phyloP scores from a whole-genome alignment of 1,140 invertebrate species.

The Microvelia longipes region DNA sequence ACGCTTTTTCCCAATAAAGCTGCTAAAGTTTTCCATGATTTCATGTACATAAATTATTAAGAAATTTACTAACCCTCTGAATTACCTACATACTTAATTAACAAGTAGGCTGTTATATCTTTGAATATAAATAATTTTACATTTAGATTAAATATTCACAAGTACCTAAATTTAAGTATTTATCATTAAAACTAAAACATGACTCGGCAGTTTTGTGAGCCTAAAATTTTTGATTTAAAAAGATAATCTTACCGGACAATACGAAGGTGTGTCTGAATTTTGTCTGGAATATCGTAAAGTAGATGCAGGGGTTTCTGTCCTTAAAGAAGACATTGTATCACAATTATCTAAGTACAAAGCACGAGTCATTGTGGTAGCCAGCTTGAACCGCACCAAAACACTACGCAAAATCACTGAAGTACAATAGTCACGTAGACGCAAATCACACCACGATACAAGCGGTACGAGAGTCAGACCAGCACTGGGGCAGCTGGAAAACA shows the following conservation, averaged over 20 bases:
- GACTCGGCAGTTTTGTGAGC: no score
- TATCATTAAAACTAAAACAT: no score
- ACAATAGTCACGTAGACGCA: not conserved
- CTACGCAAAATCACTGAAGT: not conserved
- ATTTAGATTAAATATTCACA: no score
- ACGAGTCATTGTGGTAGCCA: not conserved
- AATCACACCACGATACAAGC: not conserved
- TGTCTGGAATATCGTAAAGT: not conserved
- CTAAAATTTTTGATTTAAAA: no score
- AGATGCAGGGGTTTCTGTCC: not conserved
- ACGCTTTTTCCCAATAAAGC: no score
- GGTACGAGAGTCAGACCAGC: not conserved
- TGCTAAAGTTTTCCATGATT: no score
- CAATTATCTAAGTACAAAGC: not conserved
- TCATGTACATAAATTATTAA: no score
- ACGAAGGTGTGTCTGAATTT: not conserved
- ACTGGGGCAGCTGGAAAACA: not conserved
- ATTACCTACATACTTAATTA: no score
- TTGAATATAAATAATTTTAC: no score
- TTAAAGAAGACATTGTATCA: not conserved
- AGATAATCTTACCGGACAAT: not conserved
- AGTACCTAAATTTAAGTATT: no score
- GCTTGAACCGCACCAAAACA: not conserved
- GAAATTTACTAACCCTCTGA: no score
- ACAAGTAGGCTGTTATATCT: no score